Conservation (phyloP, 2,113 vertebrate genomes). For the Stictonetta naevosa region DNA sequence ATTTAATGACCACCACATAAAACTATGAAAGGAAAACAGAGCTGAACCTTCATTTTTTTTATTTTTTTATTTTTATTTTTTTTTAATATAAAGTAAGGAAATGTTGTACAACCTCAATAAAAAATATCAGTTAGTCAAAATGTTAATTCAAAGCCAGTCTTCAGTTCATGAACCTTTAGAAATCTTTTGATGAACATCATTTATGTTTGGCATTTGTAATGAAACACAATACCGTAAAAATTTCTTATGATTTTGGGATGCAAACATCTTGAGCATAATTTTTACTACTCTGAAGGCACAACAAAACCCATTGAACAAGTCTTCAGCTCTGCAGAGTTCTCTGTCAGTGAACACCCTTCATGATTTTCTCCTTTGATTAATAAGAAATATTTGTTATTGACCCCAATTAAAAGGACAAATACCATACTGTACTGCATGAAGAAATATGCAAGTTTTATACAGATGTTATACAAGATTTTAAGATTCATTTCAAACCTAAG, state of each 20-base stretch:
- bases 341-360: background rate
- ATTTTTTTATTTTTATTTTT: too few relatives aligned
- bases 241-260: background rate
- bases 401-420: background rate
- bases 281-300: background rate
- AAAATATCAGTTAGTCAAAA: background rate
- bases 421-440: background rate
- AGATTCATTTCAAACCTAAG: background rate
- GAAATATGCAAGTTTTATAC: background rate
- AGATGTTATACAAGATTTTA: background rate
- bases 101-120: background rate
- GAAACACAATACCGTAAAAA: background rate
- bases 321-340: background rate
- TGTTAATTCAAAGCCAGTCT: background rate
- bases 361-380: background rate
- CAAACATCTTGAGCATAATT: background rate
- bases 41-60: background rate
- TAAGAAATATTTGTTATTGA: background rate
- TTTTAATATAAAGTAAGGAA: background rate
- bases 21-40: background rate
- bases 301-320: background rate
- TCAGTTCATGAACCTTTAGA: constrained; percentile 2
- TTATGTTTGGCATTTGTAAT: background rate
- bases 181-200: background rate
- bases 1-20: background rate